These are phyloP conservation scores for Callipepla californica DNA, from an alignment of 2,113 vertebrate genomes.

Conservation along the genomic window DNA sequence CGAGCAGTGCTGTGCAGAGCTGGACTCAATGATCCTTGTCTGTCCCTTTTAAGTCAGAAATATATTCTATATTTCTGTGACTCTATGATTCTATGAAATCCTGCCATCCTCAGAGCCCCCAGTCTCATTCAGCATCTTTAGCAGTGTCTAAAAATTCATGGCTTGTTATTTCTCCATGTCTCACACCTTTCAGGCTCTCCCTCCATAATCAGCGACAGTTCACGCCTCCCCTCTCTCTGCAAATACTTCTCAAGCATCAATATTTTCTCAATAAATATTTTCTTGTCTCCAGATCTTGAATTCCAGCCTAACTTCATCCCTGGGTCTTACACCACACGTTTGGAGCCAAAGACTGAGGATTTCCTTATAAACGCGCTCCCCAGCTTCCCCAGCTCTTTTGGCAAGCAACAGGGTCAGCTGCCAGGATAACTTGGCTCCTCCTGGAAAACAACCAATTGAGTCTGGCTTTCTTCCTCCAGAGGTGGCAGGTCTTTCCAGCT, in stretches of 20 bases:
- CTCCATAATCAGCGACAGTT: not conserved
- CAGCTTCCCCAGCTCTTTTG: not conserved
- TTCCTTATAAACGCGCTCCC: not conserved
- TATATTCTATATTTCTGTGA: not conserved
- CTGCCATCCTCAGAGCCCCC: not conserved
- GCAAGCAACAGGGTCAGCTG: not conserved
- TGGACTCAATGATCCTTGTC: not conserved
- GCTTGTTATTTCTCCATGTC: not conserved
- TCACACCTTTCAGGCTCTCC: not conserved
- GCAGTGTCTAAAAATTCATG: not conserved
- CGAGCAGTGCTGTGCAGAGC: not conserved
- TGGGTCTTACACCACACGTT: not conserved
- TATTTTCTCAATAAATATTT: not conserved
- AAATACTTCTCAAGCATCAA: not conserved
- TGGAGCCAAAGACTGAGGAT: not conserved
- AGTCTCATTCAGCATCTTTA: not conserved
- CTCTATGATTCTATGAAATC: not conserved
- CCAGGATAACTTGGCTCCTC: not conserved
- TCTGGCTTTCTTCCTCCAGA: not conserved
- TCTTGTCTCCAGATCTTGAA: not conserved
- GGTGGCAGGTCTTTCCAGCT: not conserved
- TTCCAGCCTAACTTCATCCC: not conserved
- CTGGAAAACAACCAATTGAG: not conserved
- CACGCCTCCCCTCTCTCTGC: not conserved
- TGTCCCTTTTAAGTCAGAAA: not conserved